A percentile compares a stretch with the other conserved stretches of the same genome.
phyloP scores from a whole-genome alignment of 2,797 vertebrate genomes.

The Xiphorhynchus erythropygius region DNA sequence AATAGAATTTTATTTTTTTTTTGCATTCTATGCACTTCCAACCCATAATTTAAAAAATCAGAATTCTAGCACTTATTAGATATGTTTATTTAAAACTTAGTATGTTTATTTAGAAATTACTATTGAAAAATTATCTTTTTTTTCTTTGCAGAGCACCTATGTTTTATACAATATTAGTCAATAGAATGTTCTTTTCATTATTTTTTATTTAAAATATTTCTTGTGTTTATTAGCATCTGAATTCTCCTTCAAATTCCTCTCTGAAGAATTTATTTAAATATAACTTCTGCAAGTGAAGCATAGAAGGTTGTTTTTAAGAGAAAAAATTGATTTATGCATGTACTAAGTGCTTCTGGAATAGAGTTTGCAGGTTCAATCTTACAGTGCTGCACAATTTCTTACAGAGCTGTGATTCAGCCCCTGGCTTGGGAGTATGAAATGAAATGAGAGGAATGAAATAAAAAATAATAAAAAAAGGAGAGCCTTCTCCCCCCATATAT shows the following conservation, averaged over 20 bases:
- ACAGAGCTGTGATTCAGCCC: background rate
- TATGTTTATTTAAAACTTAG: background rate
- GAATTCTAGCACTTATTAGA: background rate
- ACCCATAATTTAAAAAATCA: background rate
- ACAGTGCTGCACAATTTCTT: background rate
- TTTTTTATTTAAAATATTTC: background rate
- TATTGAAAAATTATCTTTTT: background rate
- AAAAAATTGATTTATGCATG: background rate
- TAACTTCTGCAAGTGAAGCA: background rate
- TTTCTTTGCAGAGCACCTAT: background rate
- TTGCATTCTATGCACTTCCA: background rate
- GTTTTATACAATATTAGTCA: background rate
- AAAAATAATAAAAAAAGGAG: background rate
- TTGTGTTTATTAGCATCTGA: background rate
- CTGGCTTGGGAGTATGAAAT: background rate
- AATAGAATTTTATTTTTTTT: background rate
- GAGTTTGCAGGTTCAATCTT: background rate
- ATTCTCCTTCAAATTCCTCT: background rate
- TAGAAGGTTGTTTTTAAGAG: background rate
- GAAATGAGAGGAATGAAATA: background rate
- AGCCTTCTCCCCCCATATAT: background rate
- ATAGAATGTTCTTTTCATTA: background rate
- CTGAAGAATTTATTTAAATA: background rate
- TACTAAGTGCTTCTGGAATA: constrained; percentile 15
- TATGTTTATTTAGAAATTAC: background rate